Evolutionary conservation across 2,888 invertebrate genomes (phyloP).

Genomic region (Autographa pulchrina): DNA sequence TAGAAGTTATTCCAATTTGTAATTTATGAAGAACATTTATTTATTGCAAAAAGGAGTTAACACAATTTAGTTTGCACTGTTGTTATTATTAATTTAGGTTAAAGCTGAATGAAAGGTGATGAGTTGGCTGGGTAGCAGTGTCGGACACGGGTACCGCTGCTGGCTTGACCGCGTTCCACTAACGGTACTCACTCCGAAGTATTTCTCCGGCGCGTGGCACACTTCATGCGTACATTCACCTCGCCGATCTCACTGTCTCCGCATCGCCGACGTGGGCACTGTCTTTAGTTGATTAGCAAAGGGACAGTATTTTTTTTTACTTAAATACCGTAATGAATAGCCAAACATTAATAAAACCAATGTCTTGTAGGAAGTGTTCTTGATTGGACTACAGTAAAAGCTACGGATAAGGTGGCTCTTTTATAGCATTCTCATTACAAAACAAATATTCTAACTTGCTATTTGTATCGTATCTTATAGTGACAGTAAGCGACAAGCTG

Average conservation of each 20-base stretch:
- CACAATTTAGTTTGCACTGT: conserved; percentile 6
- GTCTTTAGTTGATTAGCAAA: conserved; percentile 29
- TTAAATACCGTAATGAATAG: too few species aligned
- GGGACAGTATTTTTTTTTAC: neutral
- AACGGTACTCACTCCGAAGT: conserved; percentile 88
- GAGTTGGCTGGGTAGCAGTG: conserved; percentile 70
- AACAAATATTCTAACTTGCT: too few species aligned
- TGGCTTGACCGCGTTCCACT: conserved; percentile 88
- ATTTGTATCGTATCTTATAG: too few species aligned
- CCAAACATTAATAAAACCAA: too few species aligned
- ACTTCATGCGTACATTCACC: conserved; percentile 89
- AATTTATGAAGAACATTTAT: too few species aligned
- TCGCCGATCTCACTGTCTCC: conserved; percentile 82
- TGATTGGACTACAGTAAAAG: too few species aligned
- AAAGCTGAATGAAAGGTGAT: conserved; percentile 68
- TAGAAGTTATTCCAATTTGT: too few species aligned
- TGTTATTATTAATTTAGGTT: conserved; percentile 41
- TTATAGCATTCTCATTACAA: too few species aligned
- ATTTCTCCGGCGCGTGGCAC: conserved; percentile 88
- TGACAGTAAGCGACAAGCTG: too few species aligned
- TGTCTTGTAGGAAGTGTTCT: too few species aligned
- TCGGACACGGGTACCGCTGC: conserved; percentile 79
- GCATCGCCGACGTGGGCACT: conserved; percentile 44
- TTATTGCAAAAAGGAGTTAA: neutral
- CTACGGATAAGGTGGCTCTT: too few species aligned